A percentile compares a stretch with the other conserved stretches of the same genome.
Conservation (phyloP, 2,888 invertebrate species). For the Gastracanthus pulcherrimus region DNA sequence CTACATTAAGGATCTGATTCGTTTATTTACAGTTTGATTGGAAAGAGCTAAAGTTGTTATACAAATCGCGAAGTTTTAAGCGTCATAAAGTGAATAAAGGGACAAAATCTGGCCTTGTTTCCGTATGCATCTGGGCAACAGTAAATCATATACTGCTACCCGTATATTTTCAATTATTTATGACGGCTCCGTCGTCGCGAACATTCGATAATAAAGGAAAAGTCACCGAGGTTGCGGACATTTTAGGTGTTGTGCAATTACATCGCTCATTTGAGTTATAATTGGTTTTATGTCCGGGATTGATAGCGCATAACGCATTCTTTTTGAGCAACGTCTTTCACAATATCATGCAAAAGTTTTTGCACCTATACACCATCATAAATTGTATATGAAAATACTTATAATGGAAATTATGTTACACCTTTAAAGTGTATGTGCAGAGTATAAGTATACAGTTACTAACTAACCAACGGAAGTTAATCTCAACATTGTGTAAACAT, state of each 20-base stretch:
- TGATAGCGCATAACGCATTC: background rate
- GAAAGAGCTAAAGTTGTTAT: no score
- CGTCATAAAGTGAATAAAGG: no score
- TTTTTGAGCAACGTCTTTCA: background rate
- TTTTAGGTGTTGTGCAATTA: conserved; percentile 15
- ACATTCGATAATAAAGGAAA: conserved; percentile 20
- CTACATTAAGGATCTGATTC: no score
- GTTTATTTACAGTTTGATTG: no score
- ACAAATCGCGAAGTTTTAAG: no score
- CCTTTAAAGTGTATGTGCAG: no score
- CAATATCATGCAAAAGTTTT: background rate
- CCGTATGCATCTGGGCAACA: background rate
- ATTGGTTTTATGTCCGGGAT: conserved; percentile 9
- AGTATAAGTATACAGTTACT: no score
- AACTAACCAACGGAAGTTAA: no score
- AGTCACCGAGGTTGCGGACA: conserved; percentile 1
- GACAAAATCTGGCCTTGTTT: conserved; percentile 35
- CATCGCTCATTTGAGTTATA: background rate
- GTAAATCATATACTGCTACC: conserved; percentile 43
- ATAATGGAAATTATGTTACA: background rate
- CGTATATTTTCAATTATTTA: conserved; percentile 45
- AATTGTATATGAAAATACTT: background rate
- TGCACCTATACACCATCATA: background rate
- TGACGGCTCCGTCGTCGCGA: background rate
- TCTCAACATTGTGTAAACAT: no score